Conservation (phyloP, 2,113 vertebrate species). For the Saiga tatarica region DNA sequence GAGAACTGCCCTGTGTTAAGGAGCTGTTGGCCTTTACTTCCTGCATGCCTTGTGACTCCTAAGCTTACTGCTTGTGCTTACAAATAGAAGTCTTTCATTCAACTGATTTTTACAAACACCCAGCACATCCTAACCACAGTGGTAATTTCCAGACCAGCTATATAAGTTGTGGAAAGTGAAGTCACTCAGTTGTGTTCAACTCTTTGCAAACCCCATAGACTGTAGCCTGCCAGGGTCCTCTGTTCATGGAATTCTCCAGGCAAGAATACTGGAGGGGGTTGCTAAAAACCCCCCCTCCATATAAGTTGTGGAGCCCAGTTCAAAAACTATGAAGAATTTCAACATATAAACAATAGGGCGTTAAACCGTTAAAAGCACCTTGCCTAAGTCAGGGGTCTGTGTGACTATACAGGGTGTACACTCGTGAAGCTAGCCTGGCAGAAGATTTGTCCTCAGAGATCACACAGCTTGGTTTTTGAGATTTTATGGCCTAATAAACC, state of each 20-base stretch:
- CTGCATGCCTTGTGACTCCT: neutral
- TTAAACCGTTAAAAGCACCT: neutral
- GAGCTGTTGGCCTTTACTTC: neutral
- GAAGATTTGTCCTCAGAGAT: neutral
- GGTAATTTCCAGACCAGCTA: neutral
- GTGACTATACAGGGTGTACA: neutral
- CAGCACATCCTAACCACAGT: neutral
- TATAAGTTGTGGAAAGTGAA: neutral
- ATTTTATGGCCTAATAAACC: neutral
- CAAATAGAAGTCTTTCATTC: neutral
- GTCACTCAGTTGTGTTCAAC: neutral
- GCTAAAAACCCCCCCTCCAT: neutral
- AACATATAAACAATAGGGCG: neutral
- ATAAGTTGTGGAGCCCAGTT: neutral
- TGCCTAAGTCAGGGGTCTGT: neutral
- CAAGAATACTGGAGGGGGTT: neutral
- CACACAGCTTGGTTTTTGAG: neutral
- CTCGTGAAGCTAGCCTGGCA: neutral
- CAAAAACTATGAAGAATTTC: neutral
- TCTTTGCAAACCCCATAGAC: neutral
- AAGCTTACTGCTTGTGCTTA: neutral
- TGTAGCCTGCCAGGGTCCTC: neutral
- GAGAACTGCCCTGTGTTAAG: neutral
- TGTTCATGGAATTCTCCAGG: neutral
- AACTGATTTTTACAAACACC: neutral